Base-by-base conservation (phyloP, 2,797 vertebrate species). In the Lophius americanus region DNA sequence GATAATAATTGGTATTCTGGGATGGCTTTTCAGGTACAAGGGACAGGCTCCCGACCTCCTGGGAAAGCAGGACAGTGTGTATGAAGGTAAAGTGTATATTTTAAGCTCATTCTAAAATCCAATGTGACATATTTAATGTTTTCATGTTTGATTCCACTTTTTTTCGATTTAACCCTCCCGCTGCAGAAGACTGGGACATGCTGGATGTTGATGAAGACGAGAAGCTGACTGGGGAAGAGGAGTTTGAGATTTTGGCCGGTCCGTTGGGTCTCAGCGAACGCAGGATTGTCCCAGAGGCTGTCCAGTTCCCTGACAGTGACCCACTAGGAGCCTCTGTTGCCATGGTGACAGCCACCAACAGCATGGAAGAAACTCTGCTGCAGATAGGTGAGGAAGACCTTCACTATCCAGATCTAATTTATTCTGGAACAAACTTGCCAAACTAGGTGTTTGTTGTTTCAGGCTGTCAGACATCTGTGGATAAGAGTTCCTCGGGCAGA, bases 131-230 rank as follows among this genome's bases (percentile, higher is more conserved):
- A 9, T 51, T 48, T 38, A 32, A 38, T 37, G 11, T 54, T 23
- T 43, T 23, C 23, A 3, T 53, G 4, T 58, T 36, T 41, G 5
- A 35, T 44, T 51, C 9, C 10, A 9, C n/a, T 43, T 8, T 5
- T 2, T 11, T 1, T 46, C 48, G 49, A 42, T 60, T 3, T 59
- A 36, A 56, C 23, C 0, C 5, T 61, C 43, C n/a, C 0, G 0
- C 56, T 86, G 35, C 92, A 99, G 98, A 99, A 91, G 98, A 99
- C 89, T 99, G 98, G 98, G 97, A 99, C 90, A 99, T 99, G 97
- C 86, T 99, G 84, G 97, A 99, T 51, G 93, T 99, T n/a, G 97
- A 98, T 0, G 97, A 99, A 78, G 95, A 98, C 5, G 97, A 98
- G 70, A 97, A 97, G 75, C 80, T 99, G 80, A 99, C 96, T 0